Base-by-base conservation (phyloP, 2,888 invertebrate species). In the Drosophila vallismaia region DNA sequence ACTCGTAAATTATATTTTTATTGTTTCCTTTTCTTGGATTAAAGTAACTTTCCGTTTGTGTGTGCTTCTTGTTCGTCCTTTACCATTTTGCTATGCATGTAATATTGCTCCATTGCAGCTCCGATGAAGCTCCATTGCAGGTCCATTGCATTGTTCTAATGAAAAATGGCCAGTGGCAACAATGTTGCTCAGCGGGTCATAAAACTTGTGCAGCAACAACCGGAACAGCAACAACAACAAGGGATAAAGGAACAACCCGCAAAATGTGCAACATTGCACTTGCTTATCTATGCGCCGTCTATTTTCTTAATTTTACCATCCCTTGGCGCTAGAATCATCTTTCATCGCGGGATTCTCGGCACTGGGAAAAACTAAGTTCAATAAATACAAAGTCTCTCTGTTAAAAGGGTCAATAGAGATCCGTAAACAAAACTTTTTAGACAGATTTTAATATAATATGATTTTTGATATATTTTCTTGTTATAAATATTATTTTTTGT, bases 131-230 rank as follows among this genome's bases (percentile, higher is more conserved):
- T 19, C 19, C 71, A 53, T 71, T 63, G 33, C 33, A 10, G 19
- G 19, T 19, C 19, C 28, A 28, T 36, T 36, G 71, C 71, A 71
- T 82, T 79, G 83, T 86, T 71, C 73, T 67, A 77, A 86, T 81
- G 86, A 81, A 86, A 81, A 83, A 81, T 82, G 49, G 71, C 64
- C 75, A 75, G 56, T 48, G 76, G 71, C 79, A 71, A 79, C 64
- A 79, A 63, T 69, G 72, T 79, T 82, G 74, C 79, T 60, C 60
- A 42, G 77, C 69, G 73, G 74, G 73, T 79, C 86, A 79, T 82
- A 83, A 82, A 83, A 81, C 74, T 74, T 73, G 59, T 62, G 50
- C 71, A 78, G 54, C 67, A 71, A 52, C 52, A 70, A 60, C 70
- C 55, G 51, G 53, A 53, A 50, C 42, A 59, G 26, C 51, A 59